Evolutionary conservation across 2,888 invertebrate genomes (phyloP).

Genomic region (Nephrotoma flavescens): DNA sequence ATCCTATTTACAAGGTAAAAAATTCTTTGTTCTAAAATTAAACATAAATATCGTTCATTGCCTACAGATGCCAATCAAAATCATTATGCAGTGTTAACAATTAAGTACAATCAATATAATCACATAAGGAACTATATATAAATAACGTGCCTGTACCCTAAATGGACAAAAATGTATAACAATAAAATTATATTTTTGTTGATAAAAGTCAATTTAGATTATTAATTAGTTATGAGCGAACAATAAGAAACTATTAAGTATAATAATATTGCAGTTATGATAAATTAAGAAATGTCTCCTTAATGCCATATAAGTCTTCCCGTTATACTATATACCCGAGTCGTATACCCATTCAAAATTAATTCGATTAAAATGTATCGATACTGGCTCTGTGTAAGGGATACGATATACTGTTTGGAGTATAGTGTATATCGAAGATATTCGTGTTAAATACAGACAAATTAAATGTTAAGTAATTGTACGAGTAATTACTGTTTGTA

Average conservation of each 20-base stretch:
- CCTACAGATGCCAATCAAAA: too few species aligned
- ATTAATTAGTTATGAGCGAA: background rate
- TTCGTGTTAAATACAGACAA: background rate
- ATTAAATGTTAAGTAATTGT: background rate
- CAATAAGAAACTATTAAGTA: background rate
- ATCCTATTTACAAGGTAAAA: too few species aligned
- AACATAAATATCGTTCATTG: too few species aligned
- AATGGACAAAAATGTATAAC: background rate
- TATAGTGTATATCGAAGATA: background rate
- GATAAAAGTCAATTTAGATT: background rate
- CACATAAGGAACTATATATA: background rate
- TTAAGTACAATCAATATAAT: background rate
- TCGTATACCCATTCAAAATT: background rate
- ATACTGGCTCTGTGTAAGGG: background rate
- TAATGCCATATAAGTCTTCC: background rate
- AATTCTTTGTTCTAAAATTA: too few species aligned
- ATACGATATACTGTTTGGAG: background rate
- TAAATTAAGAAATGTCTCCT: background rate
- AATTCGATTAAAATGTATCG: background rate
- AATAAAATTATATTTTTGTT: background rate
- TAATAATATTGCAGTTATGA: background rate
- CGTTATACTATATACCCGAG: background rate
- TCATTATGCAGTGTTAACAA: background rate
- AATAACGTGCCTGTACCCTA: background rate
- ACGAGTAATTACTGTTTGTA: background rate